These are phyloP conservation scores for Marcusenius ussheri DNA, from an alignment of 2,113 vertebrate species.

Conservation along the genomic window DNA sequence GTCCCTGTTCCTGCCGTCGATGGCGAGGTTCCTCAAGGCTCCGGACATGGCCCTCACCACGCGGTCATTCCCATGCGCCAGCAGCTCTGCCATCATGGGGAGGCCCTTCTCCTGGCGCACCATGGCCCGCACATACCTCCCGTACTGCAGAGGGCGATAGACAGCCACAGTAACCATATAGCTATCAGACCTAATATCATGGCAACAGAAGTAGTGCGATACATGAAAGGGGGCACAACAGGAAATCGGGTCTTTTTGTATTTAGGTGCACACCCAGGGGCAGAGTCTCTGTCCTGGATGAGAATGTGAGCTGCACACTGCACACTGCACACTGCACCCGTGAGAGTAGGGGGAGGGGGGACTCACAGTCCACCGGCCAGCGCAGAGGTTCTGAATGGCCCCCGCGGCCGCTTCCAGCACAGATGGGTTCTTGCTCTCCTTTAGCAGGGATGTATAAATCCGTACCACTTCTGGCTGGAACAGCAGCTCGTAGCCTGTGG, in stretches of 20 bases:
- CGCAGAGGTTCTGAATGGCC: conserved; percentile 90
- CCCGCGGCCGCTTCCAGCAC: conserved; percentile 89
- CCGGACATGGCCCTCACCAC: conserved; percentile 89
- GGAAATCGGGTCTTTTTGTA: background rate
- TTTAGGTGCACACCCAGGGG: background rate
- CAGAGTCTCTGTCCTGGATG: background rate
- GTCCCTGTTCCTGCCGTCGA: conserved; percentile 82
- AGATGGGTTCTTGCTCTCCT: conserved; percentile 79
- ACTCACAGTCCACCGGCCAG: conserved; percentile 81
- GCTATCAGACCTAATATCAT: background rate
- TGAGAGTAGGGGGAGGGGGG: background rate
- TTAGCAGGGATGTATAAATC: conserved; percentile 84
- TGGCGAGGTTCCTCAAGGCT: conserved; percentile 86
- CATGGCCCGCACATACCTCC: conserved; percentile 75
- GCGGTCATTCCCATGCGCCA: conserved; percentile 74
- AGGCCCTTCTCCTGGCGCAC: conserved; percentile 86
- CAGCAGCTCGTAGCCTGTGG: conserved; percentile 83
- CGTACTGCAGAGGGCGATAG: conserved; percentile 61
- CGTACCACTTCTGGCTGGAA: conserved; percentile 91
- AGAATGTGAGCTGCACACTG: background rate
- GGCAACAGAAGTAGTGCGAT: background rate
- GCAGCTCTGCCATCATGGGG: conserved; percentile 79
- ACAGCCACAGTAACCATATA: background rate
- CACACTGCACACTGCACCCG: background rate
- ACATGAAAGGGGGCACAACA: background rate